Base-by-base conservation (phyloP, 2,113 vertebrate species). In the Arvicanthis niloticus region DNA sequence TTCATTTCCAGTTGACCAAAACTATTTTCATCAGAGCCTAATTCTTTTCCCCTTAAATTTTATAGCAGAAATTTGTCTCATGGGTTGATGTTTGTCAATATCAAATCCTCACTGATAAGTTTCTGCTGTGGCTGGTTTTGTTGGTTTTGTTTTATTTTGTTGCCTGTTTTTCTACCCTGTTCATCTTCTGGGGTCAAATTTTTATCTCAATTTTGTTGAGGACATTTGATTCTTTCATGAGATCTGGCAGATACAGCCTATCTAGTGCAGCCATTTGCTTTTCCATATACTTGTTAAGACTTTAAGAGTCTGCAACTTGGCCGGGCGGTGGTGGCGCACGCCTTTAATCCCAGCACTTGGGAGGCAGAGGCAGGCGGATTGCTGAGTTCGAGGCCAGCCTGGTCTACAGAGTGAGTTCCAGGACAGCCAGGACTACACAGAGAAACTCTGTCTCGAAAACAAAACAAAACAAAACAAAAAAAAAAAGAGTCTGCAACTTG, bases 31-130 rank as follows among this genome's bases (percentile, higher is more conserved):
- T 1, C 51, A 45, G 68, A 45, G 80, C 48, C 37, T 58, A 90
- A 75, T 88, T 97, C 88, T 91, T 93, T 93, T 91, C 62, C 45
- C 40, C 29, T 62, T 91, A 80, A 8, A n/a, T 96, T 90, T 92
- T 73, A 34, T 60, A 22, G 51, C 24, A 94, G 90, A 80, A 84
- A 77, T 94, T 72, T 40, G 29, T 85, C 75, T 94, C 21, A 8
- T 60, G 34, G 53, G 21, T 84, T 42, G 56, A 65, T 75, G 45
- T 91, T 91, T 78, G 62, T 80, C 62, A 19, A 37, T 85, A 76
- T n/a, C 75, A 48, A 1, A 76, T 84, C 77, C 40, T 90, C 78
- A 6, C 84, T 12, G 34, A 24, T n/a, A 94, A 40, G 76, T 40
- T 62, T 72, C 89, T 92, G 45, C 81, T 19, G 0, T 1, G 4